Percentiles rank a stretch among this genome's conserved stretches.
Conservation (phyloP, 2,888 invertebrate species). For the Nemotelus pantherinus region DNA sequence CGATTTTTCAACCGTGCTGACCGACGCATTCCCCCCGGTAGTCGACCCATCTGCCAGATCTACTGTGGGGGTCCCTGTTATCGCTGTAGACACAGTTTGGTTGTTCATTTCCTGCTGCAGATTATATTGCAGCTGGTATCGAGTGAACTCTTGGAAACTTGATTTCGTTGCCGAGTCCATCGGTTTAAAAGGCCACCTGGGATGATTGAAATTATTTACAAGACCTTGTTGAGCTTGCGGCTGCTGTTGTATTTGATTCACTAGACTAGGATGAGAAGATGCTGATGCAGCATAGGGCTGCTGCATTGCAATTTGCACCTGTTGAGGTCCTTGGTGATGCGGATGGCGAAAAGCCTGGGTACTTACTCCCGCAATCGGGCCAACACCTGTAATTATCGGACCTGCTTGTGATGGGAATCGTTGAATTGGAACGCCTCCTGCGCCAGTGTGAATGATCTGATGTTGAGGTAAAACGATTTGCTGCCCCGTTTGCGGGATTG, state of each 20-base stretch:
- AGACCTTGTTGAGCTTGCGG: constrained; percentile 52
- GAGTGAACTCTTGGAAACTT: constrained; percentile 72
- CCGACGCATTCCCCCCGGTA: neutral
- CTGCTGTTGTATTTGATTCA: constrained; percentile 55
- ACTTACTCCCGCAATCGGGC: constrained; percentile 9
- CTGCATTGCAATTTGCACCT: constrained; percentile 50
- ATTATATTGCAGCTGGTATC: constrained; percentile 73
- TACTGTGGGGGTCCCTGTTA: constrained; percentile 49
- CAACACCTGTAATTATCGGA: constrained; percentile 43
- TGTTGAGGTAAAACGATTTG: constrained; percentile 46
- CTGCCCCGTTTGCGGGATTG: constrained; percentile 51
- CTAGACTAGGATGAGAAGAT: constrained; percentile 54
- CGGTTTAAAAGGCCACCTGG: constrained; percentile 66
- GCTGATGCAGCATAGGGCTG: constrained; percentile 46
- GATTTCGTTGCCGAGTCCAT: constrained; percentile 73
- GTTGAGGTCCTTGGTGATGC: constrained; percentile 55
- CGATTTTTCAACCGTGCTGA: neutral
- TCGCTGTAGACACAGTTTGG: constrained; percentile 54
- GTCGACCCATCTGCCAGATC: neutral
- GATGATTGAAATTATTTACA: constrained; percentile 53
- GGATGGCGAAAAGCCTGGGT: constrained; percentile 28
- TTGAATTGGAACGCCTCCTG: constrained; percentile 52
- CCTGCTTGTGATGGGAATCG: constrained; percentile 54
- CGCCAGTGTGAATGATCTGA: constrained; percentile 52
- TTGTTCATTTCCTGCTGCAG: constrained; percentile 66